Evolutionary conservation across 2,113 vertebrate species (phyloP).

Genomic region (Isichthys henryi): DNA sequence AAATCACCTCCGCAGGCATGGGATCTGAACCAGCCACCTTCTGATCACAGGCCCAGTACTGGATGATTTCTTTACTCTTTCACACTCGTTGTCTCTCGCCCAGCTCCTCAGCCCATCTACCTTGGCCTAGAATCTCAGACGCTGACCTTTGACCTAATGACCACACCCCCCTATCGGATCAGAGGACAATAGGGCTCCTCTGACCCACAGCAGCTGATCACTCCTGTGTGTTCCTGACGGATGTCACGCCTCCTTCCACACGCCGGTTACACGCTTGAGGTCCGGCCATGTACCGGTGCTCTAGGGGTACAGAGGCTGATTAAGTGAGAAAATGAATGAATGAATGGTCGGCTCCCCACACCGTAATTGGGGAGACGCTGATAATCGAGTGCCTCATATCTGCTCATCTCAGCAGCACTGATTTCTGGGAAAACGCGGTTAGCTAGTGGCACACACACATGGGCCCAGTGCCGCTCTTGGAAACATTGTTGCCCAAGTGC

Average conservation of each 20-base stretch:
- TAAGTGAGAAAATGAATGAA: slow-evolving; percentile 4
- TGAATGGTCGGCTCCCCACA: neutral
- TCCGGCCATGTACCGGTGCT: neutral
- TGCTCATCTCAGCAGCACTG: neutral
- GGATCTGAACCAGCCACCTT: neutral
- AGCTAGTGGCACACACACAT: neutral
- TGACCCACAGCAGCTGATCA: neutral
- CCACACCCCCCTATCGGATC: neutral
- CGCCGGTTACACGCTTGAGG: neutral
- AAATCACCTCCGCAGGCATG: neutral
- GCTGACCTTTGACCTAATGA: neutral
- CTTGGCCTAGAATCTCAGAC: neutral
- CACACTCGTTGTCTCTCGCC: slow-evolving; percentile 34
- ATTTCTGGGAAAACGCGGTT: neutral
- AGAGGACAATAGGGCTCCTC: neutral
- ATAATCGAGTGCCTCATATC: neutral
- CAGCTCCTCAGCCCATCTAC: neutral
- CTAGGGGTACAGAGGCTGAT: neutral
- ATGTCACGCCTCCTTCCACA: neutral
- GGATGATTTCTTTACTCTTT: slow-evolving; percentile 68
- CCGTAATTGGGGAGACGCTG: neutral
- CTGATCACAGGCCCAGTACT: slow-evolving; percentile 51
- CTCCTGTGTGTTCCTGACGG: neutral
- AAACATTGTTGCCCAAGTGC: neutral
- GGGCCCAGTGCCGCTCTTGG: neutral